These are phyloP conservation scores for Ascaphus truei DNA, from an alignment of 2,113 vertebrate genomes.

Conservation along the genomic window DNA sequence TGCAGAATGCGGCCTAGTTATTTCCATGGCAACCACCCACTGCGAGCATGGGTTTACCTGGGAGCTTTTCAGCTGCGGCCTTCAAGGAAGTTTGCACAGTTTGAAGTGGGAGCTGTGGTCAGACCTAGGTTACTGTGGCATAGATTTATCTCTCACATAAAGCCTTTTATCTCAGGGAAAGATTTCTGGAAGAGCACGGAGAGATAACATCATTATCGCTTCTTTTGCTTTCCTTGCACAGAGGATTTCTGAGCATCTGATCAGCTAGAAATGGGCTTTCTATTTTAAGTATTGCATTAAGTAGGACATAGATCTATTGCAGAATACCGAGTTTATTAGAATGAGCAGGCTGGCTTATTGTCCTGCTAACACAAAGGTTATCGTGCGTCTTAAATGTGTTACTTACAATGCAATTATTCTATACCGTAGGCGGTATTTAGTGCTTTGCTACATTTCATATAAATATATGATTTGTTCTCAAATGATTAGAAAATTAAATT, in stretches of 20 bases:
- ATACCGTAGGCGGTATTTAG: too few relatives aligned
- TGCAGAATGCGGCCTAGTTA: slow-evolving; percentile 47
- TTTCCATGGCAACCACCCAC: slow-evolving; percentile 62
- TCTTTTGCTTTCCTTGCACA: too few relatives aligned
- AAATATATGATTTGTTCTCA: too few relatives aligned
- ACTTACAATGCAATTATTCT: too few relatives aligned
- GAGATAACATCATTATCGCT: not conserved
- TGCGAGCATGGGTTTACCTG: slow-evolving; percentile 51
- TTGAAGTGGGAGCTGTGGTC: not conserved
- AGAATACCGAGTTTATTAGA: too few relatives aligned
- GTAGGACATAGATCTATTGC: too few relatives aligned
- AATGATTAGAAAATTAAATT: too few relatives aligned
- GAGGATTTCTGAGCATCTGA: not conserved
- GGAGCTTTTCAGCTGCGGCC: slow-evolving; percentile 39
- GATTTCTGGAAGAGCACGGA: not conserved
- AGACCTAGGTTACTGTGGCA: not conserved
- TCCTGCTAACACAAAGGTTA: too few relatives aligned
- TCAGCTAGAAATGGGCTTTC: not conserved
- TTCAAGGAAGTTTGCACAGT: slow-evolving; percentile 19
- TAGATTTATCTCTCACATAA: not conserved
- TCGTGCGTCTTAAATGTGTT: too few relatives aligned
- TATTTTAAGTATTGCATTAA: too few relatives aligned
- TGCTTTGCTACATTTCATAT: too few relatives aligned
- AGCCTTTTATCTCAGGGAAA: not conserved
- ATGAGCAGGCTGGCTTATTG: too few relatives aligned